Evolutionary conservation across 1,140 invertebrate species (phyloP), one percentile per base, ranked within the genome.

Genomic region (Vanessa tameamea): DNA sequence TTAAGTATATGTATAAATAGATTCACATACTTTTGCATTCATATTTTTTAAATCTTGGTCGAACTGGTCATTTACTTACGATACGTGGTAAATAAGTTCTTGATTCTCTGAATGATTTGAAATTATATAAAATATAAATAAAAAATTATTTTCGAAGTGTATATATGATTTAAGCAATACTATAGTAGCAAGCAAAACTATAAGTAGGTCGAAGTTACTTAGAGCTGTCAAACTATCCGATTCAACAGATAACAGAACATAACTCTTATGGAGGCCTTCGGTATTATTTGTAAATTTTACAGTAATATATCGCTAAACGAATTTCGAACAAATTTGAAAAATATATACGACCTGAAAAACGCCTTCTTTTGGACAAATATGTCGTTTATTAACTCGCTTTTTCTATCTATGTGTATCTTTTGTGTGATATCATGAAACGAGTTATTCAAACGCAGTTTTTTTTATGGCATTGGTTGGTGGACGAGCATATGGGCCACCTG

Each of bases 151-250:
- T 9, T 9, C 37, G 1, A 57, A 57, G 8, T 64, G 9, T 2
- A 47, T 43, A 23, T 64, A 47, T 14, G n/a, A 23, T 13, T 48
- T 9, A 48, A 47, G 20, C 31, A 48, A 43, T 64, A 14, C 47
- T 47, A n/a, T 16, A 15, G 43, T 23, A 55, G 9, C 53, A 57
- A 57, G 53, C 23, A 23, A 57, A 57, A 57, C 53, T 23, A 57
- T 57, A 23, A 57, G 53, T 57, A 57, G 53, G 53, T 23, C 53
- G 53, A 57, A 57, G 53, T 57, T 23, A 57, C 16, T 57, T 23
- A 13, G 16, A 57, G 16, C 53, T 57, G 53, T 57, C 53, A 57
- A 57, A n/a, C 53, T 23, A 57, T 20, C 53, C 1, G 20, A 57
- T 57, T 9, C 16, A 57, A 57, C 53, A 57, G 53, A 57, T 57